A percentile compares a stretch with the other conserved stretches of the same genome.
Evolutionary conservation across 2,888 invertebrate species (phyloP).

Genomic region (Tenthredo mesomela): DNA sequence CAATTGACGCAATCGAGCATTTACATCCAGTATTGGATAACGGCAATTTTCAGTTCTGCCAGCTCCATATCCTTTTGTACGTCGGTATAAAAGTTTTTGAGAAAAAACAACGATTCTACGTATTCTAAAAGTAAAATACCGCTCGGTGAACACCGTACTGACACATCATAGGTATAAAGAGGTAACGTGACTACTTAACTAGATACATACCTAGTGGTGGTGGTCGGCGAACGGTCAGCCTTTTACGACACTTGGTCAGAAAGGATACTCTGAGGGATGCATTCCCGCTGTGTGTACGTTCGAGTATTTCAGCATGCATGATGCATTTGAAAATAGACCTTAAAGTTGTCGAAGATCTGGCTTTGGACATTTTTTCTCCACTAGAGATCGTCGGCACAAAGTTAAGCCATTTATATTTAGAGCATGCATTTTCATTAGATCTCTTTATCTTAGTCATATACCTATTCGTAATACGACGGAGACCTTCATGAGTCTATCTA

Average conservation of each 20-base stretch:
- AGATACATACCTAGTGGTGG: not conserved
- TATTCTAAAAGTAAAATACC: not conserved
- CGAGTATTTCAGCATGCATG: not conserved
- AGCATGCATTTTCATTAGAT: not conserved
- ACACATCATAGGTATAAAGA: not conserved
- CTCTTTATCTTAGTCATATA: not conserved
- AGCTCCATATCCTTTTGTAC: not conserved
- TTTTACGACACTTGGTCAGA: constrained; percentile 51
- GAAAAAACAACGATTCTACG: not conserved
- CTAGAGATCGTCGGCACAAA: too few species aligned
- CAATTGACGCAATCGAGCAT: constrained; percentile 4
- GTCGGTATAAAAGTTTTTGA: not conserved
- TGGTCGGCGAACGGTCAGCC: not conserved
- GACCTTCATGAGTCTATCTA: not conserved
- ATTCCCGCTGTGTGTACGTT: constrained; percentile 26
- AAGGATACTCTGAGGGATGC: constrained; percentile 38
- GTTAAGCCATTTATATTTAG: not conserved
- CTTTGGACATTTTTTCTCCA: not conserved
- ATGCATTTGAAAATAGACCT: not conserved
- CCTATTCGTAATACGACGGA: not conserved
- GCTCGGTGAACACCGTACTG: not conserved
- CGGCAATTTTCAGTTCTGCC: not conserved
- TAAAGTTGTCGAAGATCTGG: not conserved
- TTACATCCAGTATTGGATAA: not conserved
- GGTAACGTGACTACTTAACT: not conserved